Evolutionary conservation across 2,797 vertebrate species (phyloP), one percentile per base, ranked within the genome.

Genomic region (Numenius phaeopus): DNA sequence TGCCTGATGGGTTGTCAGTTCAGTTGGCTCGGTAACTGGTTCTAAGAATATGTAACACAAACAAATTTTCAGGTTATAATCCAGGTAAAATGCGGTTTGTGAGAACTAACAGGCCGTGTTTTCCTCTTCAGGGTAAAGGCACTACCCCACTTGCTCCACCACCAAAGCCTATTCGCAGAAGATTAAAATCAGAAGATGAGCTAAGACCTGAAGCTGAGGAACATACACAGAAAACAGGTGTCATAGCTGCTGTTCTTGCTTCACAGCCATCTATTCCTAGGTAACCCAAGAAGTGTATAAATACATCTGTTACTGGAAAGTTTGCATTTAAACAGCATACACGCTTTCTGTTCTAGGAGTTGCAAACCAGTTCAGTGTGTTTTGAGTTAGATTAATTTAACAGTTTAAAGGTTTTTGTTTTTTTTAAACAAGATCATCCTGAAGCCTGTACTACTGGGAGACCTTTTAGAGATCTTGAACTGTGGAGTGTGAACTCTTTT

Each of bases 101-200:
- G 47, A 59, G 39, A 84, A 62, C 67, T 70, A 32, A 88, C 40
- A 42, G 37, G 17, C 34, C 75, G 9, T 65, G 21, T 70, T 94
- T 93, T 77, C 37, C 46, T 70, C 87, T 91, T 39, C 89, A 99
- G 99, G 97, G 97, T 95, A 99, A 99, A 98, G 98, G 98, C 86
- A 99, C 99, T 37, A 99, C 99, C 6, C 99, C 99, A 12, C 98
- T 99, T 94, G 99, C 99, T 92, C 99, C 99, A 84, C 99, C 99
- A 54, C 99, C 99, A 75, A 99, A 99, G 98, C 99, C 99, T 37
- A 98, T 99, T 78, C 99, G 99, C 70, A 99, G 99, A 96, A 98
- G 99, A 98, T 98, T 99, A 98, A 99, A 99, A 98, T 99, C 99
- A 23, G 99, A 99, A 97, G 99, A 99, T 90, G 99, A 99, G 93